phyloP scores from a whole-genome alignment of 1,140 invertebrate genomes.

The Andricus grossulariae region DNA sequence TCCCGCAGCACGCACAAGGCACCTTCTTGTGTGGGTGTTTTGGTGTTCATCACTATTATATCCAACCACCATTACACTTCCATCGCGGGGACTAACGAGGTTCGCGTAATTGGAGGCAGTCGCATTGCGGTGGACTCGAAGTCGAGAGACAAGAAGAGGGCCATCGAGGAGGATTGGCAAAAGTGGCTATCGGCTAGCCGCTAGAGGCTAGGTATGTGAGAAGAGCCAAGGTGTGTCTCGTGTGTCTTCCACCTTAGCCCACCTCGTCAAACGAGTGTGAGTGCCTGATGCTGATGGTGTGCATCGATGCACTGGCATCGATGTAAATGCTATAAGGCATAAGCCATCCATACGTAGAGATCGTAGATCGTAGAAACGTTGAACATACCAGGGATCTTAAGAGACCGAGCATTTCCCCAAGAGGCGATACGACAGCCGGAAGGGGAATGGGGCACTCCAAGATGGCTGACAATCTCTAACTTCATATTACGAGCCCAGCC shows the following conservation, averaged over 20 bases:
- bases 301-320: not conserved
- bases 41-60: not conserved
- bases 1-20: not conserved
- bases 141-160: constrained; percentile 7
- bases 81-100: constrained; percentile 9
- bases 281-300: constrained; percentile 36
- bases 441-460: constrained; percentile 23
- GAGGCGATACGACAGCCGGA: constrained; percentile 28
- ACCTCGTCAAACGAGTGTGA: constrained; percentile 40
- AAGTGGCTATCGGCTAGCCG: constrained; percentile 17
- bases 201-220: constrained; percentile 1
- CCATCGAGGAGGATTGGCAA: constrained; percentile 2
- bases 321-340: not conserved
- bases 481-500: constrained; percentile 25
- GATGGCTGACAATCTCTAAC: constrained; percentile 30
- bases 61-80: not conserved
- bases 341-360: constrained; percentile 9
- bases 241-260: constrained; percentile 12
- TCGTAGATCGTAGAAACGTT: not conserved
- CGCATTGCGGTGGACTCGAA: not conserved
- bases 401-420: constrained; percentile 19
- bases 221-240: constrained; percentile 47
- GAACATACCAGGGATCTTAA: not conserved
- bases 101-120: constrained; percentile 27
- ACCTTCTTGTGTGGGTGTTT: constrained; percentile 20